phyloP scores from a whole-genome alignment of 2,113 vertebrate species.

The Triplophysa siluroides region DNA sequence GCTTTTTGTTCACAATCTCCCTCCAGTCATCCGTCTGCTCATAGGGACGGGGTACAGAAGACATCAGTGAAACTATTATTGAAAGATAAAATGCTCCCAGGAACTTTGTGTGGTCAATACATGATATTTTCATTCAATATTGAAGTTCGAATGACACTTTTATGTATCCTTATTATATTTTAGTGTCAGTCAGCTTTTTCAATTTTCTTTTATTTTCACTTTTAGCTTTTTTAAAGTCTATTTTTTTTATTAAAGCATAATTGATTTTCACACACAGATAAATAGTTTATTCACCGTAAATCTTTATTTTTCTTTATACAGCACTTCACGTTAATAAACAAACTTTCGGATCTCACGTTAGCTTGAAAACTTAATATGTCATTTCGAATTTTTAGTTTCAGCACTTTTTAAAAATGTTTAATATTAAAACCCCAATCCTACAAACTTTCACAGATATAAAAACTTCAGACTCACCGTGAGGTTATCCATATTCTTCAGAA shows the following conservation, averaged over 20 bases:
- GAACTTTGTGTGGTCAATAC: neutral
- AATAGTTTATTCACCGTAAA: too few species aligned
- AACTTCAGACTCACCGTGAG: conserved; percentile 26
- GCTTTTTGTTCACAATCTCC: conserved; percentile 85
- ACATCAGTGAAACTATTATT: neutral
- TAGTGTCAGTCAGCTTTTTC: too few species aligned
- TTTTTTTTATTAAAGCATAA: too few species aligned
- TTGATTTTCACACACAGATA: too few species aligned
- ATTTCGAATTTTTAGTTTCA: neutral
- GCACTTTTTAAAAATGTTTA: neutral
- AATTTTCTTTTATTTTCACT: too few species aligned
- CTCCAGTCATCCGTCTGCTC: conserved; percentile 78
- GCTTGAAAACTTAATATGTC: too few species aligned
- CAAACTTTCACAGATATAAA: neutral
- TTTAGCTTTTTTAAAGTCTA: too few species aligned
- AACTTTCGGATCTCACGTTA: too few species aligned
- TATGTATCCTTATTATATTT: too few species aligned
- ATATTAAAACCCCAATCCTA: too few species aligned
- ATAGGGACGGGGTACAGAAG: neutral
- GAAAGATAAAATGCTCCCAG: neutral
- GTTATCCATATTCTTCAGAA: conserved; percentile 23
- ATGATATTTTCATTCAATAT: neutral
- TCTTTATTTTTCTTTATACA: too few species aligned
- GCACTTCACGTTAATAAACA: too few species aligned
- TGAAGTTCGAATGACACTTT: neutral